Conservation (phyloP, 2,888 invertebrate species). For the Dimorphilus gyrociliatus region DNA sequence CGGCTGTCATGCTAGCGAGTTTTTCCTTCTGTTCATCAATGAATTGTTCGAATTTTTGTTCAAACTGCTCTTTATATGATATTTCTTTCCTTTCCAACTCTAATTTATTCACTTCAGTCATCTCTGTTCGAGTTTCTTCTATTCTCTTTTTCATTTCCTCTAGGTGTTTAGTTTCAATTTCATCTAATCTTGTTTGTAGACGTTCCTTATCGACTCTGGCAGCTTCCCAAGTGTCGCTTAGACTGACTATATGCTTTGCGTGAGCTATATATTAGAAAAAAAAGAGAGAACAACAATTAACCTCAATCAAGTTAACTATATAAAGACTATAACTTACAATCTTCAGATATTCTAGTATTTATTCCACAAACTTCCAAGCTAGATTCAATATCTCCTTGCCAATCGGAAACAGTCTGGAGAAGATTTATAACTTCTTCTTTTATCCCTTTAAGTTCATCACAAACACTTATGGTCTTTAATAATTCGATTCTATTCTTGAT, state of each 20-base stretch:
- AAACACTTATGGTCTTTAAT: constrained; percentile 16
- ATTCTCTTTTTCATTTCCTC: constrained; percentile 17
- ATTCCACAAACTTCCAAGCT: constrained; percentile 29
- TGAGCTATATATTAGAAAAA: constrained; percentile 15
- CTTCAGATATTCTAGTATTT: constrained; percentile 27
- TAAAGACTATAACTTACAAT: constrained; percentile 17
- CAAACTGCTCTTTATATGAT: too few species aligned
- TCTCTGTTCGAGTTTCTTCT: too few species aligned
- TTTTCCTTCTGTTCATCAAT: too few species aligned
- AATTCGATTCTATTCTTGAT: constrained; percentile 27
- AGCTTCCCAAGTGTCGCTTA: constrained; percentile 22
- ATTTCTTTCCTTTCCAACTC: constrained; percentile 23
- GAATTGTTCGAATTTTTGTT: too few species aligned
- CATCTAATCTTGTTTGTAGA: constrained; percentile 16
- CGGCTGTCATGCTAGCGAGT: too few species aligned
- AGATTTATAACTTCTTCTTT: constrained; percentile 18
- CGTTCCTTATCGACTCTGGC: constrained; percentile 20
- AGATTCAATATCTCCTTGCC: constrained; percentile 25
- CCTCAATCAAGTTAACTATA: not conserved
- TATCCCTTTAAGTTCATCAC: constrained; percentile 21
- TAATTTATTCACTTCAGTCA: constrained; percentile 24
- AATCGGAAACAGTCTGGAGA: constrained; percentile 16
- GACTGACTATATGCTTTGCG: constrained; percentile 20
- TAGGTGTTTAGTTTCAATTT: constrained; percentile 16
- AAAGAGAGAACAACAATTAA: not conserved